Evolutionary conservation across 1,140 invertebrate genomes (phyloP), one percentile per base, ranked within the genome.

Genomic region (Drosophila cardini): DNA sequence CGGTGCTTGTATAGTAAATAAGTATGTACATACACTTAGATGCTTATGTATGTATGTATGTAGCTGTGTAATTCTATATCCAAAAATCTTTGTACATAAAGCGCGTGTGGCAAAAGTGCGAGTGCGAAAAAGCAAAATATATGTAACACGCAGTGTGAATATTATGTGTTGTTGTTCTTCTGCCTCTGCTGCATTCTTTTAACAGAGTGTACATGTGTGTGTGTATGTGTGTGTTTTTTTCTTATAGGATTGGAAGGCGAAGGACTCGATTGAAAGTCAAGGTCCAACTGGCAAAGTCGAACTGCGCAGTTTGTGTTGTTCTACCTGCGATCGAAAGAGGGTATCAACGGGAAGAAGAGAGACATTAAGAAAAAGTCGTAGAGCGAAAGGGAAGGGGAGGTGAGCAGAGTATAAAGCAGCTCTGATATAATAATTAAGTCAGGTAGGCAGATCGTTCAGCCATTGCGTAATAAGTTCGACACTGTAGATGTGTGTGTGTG

Each of bases 401-500:
- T 46, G 43, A 42, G 45, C 10, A 48, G 48, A 32, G 42, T 50
- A 48, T 16, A 18, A 46, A n/a, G 30, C 13, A 15, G 61, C 36
- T 48, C 76, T 87, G 79, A 89, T 86, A 89, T 86, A 86, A 86
- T 87, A 87, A 86, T 83, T 86, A 86, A 86, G 79, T 79, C 83
- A 86, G 83, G 83, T 86, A 89, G 83, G 78, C 69, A 78, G 80
- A 81, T 83, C 76, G 62, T 52, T 52, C 55, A 87, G 83, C 76
- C 83, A 86, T 86, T 86, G 83, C 83, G 83, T 86, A 86, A 86
- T 86, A 89, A 70, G 64, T 79, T 78, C 76, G 69, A 58, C 63
- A 72, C 21, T 48, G 43, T 50, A 36, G 46, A 58, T 67, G 43
- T 21, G 43, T 58, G 10, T 53, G 57, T 58, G 45, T 53, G 60